phyloP scores from a whole-genome alignment of 1,140 invertebrate genomes.

The Caenorhabditis tropicalis region DNA sequence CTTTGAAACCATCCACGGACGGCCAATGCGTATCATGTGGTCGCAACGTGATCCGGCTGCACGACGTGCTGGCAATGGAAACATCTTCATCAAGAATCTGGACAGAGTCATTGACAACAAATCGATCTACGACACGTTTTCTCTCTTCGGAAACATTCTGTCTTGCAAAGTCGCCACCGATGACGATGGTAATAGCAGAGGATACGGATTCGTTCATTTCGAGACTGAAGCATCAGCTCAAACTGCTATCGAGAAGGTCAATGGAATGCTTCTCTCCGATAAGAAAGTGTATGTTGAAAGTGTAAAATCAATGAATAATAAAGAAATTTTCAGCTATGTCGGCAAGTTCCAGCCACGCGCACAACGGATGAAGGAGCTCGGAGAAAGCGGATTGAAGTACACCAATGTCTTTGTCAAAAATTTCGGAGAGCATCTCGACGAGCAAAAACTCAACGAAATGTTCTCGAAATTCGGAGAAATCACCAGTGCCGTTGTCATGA shows the following conservation, averaged over 20 bases:
- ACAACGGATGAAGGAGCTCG: slow-evolving; percentile 95
- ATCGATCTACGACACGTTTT: slow-evolving; percentile 98
- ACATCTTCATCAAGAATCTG: slow-evolving; percentile 88
- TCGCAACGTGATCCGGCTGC: slow-evolving; percentile 96
- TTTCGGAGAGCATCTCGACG: slow-evolving; percentile 93
- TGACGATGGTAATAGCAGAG: slow-evolving; percentile 92
- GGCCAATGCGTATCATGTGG: slow-evolving; percentile 99
- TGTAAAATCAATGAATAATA: slow-evolving; percentile 3
- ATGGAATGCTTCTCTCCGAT: slow-evolving; percentile 91
- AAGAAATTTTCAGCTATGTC: slow-evolving; percentile 82
- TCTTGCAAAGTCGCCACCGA: slow-evolving; percentile 96
- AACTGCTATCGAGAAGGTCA: slow-evolving; percentile 91
- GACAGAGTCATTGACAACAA: slow-evolving; percentile 88
- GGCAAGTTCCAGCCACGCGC: slow-evolving; percentile 95
- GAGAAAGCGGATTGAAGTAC: slow-evolving; percentile 94
- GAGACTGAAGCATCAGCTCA: slow-evolving; percentile 98
- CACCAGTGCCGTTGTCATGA: slow-evolving; percentile 86
- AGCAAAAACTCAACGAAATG: slow-evolving; percentile 88
- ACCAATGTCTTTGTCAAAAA: slow-evolving; percentile 99
- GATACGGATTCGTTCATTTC: slow-evolving; percentile 99
- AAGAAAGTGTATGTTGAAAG: slow-evolving; percentile 82
- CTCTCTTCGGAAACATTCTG: slow-evolving; percentile 74
- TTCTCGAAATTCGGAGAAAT: slow-evolving; percentile 91
- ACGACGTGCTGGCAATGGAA: slow-evolving; percentile 95
- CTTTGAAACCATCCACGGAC: slow-evolving; percentile 94